A percentile compares a stretch with the other conserved stretches of the same genome.
Conservation (phyloP, 1,140 invertebrate species). For the Zaprionus camerounensis region DNA sequence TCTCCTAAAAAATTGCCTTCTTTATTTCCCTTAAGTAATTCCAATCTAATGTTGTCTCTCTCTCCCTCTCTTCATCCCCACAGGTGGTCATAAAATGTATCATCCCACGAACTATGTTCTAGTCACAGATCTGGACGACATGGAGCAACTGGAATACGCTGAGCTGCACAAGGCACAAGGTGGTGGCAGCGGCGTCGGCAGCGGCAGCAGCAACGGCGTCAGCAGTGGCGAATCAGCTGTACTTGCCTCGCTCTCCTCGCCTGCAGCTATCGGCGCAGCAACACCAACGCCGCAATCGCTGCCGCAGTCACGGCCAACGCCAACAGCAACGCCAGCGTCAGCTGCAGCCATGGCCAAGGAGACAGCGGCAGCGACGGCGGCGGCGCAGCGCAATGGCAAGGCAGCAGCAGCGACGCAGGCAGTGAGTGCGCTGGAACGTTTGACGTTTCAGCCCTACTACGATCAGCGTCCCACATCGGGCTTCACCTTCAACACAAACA, state of each 20-base stretch:
- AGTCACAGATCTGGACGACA: constrained; percentile 94
- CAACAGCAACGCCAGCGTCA: constrained; percentile 8
- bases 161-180: constrained; percentile 59
- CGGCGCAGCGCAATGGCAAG: background rate
- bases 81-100: constrained; percentile 95
- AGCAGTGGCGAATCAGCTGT: constrained; percentile 55
- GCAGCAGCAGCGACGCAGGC: constrained; percentile 44
- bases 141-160: constrained; percentile 79
- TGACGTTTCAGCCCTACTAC: constrained; percentile 78
- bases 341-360: background rate
- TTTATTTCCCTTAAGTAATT: too few relatives aligned
- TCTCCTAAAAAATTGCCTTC: too few relatives aligned
- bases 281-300: constrained; percentile 23
- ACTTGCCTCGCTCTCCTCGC: constrained; percentile 70
- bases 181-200: constrained; percentile 9
- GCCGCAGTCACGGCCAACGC: background rate
- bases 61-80: background rate
- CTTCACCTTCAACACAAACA: constrained; percentile 82
- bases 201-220: constrained; percentile 3
- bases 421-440: constrained; percentile 67
- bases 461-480: constrained; percentile 79
- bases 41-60: background rate
- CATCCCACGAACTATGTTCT: constrained; percentile 97
- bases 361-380: constrained; percentile 33
- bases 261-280: constrained; percentile 38